Percentiles rank a stretch among this genome's conserved stretches.
These are phyloP conservation scores for rat (Rattus norvegicus) DNA, from an alignment of 2,113 vertebrate species.

Conservation along the genomic window DNA sequence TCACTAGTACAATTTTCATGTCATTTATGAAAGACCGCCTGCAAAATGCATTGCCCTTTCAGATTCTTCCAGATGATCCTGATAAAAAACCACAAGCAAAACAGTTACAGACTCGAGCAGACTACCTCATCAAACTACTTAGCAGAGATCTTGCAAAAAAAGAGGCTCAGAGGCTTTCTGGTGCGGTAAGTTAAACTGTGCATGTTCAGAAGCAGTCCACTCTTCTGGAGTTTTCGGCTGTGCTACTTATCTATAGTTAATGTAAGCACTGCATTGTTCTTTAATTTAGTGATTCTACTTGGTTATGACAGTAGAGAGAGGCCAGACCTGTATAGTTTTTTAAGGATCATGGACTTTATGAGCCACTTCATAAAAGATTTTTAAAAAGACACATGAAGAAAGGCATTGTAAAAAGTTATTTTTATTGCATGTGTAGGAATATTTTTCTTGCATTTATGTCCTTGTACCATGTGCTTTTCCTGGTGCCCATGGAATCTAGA, in stretches of 20 bases:
- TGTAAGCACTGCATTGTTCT: not conserved
- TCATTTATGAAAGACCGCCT: constrained; percentile 49
- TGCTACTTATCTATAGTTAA: not conserved
- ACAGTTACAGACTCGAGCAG: constrained; percentile 97
- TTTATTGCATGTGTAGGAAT: not conserved
- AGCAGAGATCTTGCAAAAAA: constrained; percentile 96
- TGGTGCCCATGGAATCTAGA: not conserved
- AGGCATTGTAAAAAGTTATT: not conserved
- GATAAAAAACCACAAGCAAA: constrained; percentile 99
- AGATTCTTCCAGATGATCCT: constrained; percentile 99
- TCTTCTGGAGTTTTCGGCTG: not conserved
- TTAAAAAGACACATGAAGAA: not conserved
- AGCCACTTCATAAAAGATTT: not conserved
- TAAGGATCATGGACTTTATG: not conserved
- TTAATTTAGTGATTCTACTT: constrained; percentile 36
- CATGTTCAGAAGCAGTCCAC: not conserved
- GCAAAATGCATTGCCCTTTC: constrained; percentile 70
- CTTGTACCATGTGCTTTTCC: not conserved
- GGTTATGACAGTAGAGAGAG: not conserved
- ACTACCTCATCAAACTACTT: constrained; percentile 99
- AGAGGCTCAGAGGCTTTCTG: constrained; percentile 95
- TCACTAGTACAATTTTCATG: not conserved
- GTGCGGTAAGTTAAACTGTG: constrained; percentile 88
- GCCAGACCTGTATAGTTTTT: not conserved
- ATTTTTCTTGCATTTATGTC: not conserved